A percentile compares a stretch with the other conserved stretches of the same genome.
phyloP scores from a whole-genome alignment of 2,113 vertebrate genomes.

The Muntiacus muntjak region DNA sequence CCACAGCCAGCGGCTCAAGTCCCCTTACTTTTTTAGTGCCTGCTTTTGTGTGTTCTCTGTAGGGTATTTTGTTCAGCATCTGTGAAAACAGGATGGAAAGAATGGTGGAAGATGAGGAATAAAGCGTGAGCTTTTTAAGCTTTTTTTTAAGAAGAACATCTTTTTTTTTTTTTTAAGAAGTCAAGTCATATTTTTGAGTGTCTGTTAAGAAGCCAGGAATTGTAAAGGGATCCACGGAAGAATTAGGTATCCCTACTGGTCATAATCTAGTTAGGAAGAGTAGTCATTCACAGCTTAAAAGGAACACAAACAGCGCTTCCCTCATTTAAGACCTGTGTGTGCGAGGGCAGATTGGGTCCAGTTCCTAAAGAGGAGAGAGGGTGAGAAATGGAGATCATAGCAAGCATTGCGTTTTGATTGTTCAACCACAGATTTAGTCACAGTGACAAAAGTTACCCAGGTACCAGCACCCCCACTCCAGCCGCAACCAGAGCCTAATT shows the following conservation, averaged over 20 bases:
- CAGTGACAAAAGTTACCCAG: slow-evolving; percentile 50
- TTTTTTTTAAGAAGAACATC: background rate
- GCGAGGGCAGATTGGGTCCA: background rate
- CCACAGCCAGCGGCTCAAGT: background rate
- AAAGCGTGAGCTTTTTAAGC: background rate
- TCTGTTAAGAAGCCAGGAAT: background rate
- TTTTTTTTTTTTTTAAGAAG: background rate
- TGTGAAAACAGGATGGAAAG: background rate
- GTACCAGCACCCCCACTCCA: slow-evolving; percentile 49
- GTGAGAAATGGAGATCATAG: slow-evolving; percentile 1
- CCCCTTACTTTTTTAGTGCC: background rate
- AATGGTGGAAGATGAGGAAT: background rate
- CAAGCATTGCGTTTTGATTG: background rate
- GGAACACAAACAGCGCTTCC: background rate
- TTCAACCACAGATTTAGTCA: slow-evolving; percentile 42
- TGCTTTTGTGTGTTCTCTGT: background rate
- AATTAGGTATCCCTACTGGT: background rate
- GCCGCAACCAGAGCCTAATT: slow-evolving; percentile 67
- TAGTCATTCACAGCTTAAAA: background rate
- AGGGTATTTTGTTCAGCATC: background rate
- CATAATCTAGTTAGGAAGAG: background rate
- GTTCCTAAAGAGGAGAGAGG: slow-evolving; percentile 36
- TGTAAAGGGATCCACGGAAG: background rate
- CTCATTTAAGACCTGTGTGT: background rate
- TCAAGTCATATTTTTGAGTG: background rate